Evolutionary conservation across 2,113 vertebrate genomes (phyloP).

Genomic region (Pteronura brasiliensis): DNA sequence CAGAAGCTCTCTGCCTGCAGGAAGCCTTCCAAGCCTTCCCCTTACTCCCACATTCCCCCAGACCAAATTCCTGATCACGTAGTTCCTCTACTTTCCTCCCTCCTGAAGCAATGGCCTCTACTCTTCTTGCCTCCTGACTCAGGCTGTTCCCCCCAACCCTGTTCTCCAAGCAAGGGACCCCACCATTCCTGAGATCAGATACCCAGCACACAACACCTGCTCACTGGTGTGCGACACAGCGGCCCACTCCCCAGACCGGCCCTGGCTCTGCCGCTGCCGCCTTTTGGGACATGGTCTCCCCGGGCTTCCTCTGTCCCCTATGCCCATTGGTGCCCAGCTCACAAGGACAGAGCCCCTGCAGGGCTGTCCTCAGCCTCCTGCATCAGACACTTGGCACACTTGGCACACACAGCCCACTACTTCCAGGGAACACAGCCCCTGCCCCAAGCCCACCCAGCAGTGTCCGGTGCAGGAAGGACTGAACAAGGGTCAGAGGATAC

Average conservation of each 20-base stretch:
- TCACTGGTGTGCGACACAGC: neutral
- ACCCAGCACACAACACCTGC: too few relatives aligned
- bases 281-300: neutral
- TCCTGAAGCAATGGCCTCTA: too few relatives aligned
- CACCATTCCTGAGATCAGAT: neutral
- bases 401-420: neutral
- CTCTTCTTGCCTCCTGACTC: neutral
- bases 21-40: neutral
- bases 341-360: neutral
- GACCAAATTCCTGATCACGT: neutral
- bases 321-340: neutral
- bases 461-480: neutral
- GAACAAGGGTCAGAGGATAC: neutral
- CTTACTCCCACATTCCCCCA: neutral
- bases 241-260: neutral
- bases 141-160: too few relatives aligned
- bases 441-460: neutral
- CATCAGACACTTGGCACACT: neutral
- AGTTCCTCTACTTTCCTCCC: neutral
- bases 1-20: too few relatives aligned
- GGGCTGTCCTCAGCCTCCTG: neutral
- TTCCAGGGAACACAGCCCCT: neutral
- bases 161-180: neutral
- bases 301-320: fast-evolving
- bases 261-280: too few relatives aligned